Evolutionary conservation across 1,140 invertebrate genomes (phyloP), one percentile per base, ranked within the genome.

Genomic region (Caenorhabditis inopinata): DNA sequence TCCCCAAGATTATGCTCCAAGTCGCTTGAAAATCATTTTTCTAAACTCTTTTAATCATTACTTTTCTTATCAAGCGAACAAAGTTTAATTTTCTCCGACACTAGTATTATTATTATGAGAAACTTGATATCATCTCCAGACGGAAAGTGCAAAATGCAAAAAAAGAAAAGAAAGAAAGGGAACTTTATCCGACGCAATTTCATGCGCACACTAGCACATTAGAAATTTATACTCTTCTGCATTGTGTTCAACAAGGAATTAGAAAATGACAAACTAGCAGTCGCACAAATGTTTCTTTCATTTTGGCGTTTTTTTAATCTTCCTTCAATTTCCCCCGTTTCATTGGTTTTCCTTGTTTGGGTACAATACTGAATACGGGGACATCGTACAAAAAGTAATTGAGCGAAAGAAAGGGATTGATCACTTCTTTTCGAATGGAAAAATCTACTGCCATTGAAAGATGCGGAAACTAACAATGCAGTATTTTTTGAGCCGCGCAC

Each of bases 211-310:
- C 23, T 68, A 42, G 21, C 58, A 68, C 58, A 68, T 68, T 68
- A 38, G 58, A 68, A 68, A 68, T 68, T 68, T 38, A 68, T 68
- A 68, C 58, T 68, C 18, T 68, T 68, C 12, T 32, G n/a, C 25
- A 53, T 53, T 25, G n/a, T 38, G 58, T 32, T 68, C 58, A 68
- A 68, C 58, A 68, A n/a, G 38, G 58, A 68, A 68, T 68, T 32
- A 32, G 27, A n/a, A 62, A 62, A 62, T 62, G 27, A 62, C 29
- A 16, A 62, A 32, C 49, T 25, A 62, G 12, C 11, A 68, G 32
- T 32, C 58, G 58, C 35, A 68, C 58, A 68, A 68, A 21, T 68
- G 58, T 68, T 68, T 68, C 32, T 42, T 68, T 35, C 23, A 6
- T 49, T 16, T 75, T 75, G n/a, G n/a, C 12, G 42, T 21, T 27